Base-by-base conservation (phyloP, 1,140 invertebrate genomes). In the Chymomyza costata region DNA sequence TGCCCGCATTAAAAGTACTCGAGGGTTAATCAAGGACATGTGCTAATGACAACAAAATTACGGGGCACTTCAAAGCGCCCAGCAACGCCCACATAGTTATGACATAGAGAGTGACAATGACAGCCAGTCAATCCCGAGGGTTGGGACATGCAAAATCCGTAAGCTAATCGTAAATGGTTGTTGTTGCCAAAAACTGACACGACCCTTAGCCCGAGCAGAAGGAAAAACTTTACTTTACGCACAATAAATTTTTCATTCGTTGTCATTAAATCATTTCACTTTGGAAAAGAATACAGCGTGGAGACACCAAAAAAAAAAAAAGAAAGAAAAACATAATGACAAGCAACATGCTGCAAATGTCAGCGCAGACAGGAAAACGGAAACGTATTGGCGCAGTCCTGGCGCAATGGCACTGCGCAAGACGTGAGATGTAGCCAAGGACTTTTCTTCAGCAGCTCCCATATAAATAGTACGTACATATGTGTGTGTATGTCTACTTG, bases 301-400 rank as follows among this genome's bases (percentile, higher is more conserved):
- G 32, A 54, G 38, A 38, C 28, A 16, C 11, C 13, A 19, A 19
- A 37, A 47, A 43, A 38, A 43, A 37, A 15, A 32, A 14, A 39
- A 14, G 48, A 53, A 49, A 54, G 49, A 41, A 59, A 56, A 49
- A 57, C 39, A 76, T 76, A 76, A 76, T 78, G 71, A 76, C 71
- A 78, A 55, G 66, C 50, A 78, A 71, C 73, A 71, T 78, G 66
- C 71, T 76, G 71, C 71, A 78, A 76, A 55, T 76, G 71, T 76
- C 71, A 76, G 71, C 39, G 71, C 62, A 76, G 71, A 78, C 71
- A 76, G 73, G 71, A 78, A 76, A 76, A 78, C 71, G 71, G 71
- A 76, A 66, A 78, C 71, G 71, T 76, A 76, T 76, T 76, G 71
- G 71, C 66, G 71, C 71, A 76, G 71, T 58, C 53, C 70, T 76